These are phyloP conservation scores for Takifugu rubripes DNA, from an alignment of 2,797 vertebrate species.

Conservation along the genomic window DNA sequence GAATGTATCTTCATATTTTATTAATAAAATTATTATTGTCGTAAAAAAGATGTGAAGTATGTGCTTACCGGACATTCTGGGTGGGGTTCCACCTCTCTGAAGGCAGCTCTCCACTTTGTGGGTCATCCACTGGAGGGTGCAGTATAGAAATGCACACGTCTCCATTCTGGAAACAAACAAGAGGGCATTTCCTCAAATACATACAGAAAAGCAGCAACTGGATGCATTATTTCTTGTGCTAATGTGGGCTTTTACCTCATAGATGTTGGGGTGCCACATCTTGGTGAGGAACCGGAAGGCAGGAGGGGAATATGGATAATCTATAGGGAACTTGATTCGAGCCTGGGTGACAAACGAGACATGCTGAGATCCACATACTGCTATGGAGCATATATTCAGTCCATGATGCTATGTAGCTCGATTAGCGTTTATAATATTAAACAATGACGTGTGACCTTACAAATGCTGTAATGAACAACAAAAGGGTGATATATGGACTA, in stretches of 20 bases:
- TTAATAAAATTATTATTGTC: background rate
- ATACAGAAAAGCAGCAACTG: background rate
- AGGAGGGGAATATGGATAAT: conserved; percentile 96
- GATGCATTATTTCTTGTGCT: background rate
- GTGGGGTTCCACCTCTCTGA: conserved; percentile 98
- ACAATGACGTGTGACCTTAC: background rate
- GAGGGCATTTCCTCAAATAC: background rate
- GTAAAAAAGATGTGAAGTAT: background rate
- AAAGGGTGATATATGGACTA: too few species aligned
- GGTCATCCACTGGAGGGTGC: conserved; percentile 94
- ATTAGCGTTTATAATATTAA: background rate
- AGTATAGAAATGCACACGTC: conserved; percentile 98
- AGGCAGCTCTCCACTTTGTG: conserved; percentile 95
- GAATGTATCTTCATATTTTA: too few species aligned
- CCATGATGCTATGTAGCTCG: background rate
- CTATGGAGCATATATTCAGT: background rate
- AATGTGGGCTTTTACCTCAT: conserved; percentile 79
- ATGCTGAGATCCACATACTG: background rate
- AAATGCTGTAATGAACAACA: too few species aligned
- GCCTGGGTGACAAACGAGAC: conserved; percentile 73
- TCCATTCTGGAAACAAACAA: conserved; percentile 80
- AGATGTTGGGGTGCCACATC: conserved; percentile 99
- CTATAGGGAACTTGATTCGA: conserved; percentile 92
- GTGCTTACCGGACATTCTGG: conserved; percentile 92
- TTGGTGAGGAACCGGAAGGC: conserved; percentile 96